Percentiles rank a stretch among this genome's conserved stretches.
Conservation (phyloP, 2,888 invertebrate species). For the Patella depressa region DNA sequence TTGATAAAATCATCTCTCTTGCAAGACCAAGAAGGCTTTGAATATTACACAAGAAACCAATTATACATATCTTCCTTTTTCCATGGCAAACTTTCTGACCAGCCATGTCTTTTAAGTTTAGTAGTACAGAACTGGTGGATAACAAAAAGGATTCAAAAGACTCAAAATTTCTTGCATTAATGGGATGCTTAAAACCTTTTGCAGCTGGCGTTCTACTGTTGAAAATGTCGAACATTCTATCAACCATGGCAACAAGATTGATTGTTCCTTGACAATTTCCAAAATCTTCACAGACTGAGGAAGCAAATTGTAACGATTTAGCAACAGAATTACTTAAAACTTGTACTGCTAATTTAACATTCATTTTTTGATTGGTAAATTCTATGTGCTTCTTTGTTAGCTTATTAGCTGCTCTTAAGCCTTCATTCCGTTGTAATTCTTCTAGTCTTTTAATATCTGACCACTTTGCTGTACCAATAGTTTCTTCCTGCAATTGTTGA, state of each 20-base stretch:
- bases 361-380: background rate
- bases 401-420: slow-evolving; percentile 15
- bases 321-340: slow-evolving; percentile 15
- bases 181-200: slow-evolving; percentile 17
- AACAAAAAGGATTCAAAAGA: background rate
- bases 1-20: background rate
- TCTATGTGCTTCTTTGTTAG: slow-evolving; percentile 12
- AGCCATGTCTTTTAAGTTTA: slow-evolving; percentile 1
- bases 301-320: slow-evolving; percentile 16
- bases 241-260: background rate
- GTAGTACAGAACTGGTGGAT: background rate
- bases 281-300: slow-evolving; percentile 9
- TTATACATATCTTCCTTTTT: slow-evolving; percentile 13
- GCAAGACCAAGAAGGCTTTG: background rate
- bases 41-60: slow-evolving; percentile 17
- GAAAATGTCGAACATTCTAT: slow-evolving; percentile 18
- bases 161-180: slow-evolving; percentile 8
- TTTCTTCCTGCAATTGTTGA: background rate
- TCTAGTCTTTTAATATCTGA: background rate
- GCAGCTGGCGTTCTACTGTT: slow-evolving; percentile 7
- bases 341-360: slow-evolving; percentile 13
- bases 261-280: background rate
- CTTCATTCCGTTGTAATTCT: slow-evolving; percentile 9
- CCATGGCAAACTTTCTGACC: slow-evolving; percentile 3
- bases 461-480: background rate